These are phyloP conservation scores for Spongilla lacustris DNA, from an alignment of 37 sponge, comb jelly and placozoan species.

Conservation along the genomic window DNA sequence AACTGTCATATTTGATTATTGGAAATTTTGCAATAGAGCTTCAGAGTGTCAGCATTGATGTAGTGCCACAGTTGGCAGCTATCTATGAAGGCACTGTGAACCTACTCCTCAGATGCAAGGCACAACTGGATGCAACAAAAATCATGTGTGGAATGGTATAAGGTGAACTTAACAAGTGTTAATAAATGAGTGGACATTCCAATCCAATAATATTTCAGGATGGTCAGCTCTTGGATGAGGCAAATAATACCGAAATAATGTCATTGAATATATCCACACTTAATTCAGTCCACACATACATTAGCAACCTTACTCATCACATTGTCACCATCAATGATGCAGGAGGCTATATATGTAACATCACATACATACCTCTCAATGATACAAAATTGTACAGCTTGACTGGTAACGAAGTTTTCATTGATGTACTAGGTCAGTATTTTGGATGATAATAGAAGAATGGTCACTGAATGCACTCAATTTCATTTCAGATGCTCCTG, in stretches of 20 bases:
- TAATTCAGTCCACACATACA: neutral
- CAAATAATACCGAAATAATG: neutral
- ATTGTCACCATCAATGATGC: neutral
- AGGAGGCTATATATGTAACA: neutral
- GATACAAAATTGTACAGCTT: neutral
- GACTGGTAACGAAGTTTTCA: neutral
- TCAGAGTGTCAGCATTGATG: neutral
- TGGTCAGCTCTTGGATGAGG: neutral
- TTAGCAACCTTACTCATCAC: neutral
- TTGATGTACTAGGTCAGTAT: neutral
- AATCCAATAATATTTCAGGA: neutral
- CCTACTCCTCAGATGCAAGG: neutral
- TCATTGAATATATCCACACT: neutral
- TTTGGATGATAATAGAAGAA: neutral
- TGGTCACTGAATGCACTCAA: neutral
- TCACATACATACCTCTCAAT: neutral
- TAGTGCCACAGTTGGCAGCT: neutral
- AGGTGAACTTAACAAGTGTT: neutral
- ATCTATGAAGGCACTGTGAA: neutral
- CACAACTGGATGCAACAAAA: neutral
- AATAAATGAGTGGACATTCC: neutral
- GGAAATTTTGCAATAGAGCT: neutral
- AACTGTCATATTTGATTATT: too few relatives aligned
- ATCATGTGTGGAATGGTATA: neutral
- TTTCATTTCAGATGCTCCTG: neutral